Evolutionary conservation across 1,140 invertebrate species (phyloP), one percentile per base, ranked within the genome.

Genomic region (Lerema accius): DNA sequence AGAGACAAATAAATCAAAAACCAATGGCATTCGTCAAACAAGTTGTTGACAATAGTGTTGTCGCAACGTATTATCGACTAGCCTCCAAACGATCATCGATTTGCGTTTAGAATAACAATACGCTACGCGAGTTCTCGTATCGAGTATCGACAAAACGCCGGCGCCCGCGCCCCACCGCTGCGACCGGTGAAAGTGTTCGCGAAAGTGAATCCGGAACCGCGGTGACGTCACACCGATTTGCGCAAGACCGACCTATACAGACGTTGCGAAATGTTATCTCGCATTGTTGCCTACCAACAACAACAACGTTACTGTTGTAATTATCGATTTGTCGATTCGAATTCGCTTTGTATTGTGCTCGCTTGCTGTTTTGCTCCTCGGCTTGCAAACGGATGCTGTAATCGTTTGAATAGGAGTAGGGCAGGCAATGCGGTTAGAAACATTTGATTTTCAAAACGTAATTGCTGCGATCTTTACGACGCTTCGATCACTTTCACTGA

Each of bases 141-240:
- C 60, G 40, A 63, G 40, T 55, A 37, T 63, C 60, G 49, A 63
- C 40, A 45, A 43, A 56, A 49, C 50, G 65, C 42, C 59, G 56
- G 64, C 65, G 70, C 68, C 67, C 68, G 70, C 73, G 63, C 42
- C 32, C 65, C 69, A 66, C 63, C 62, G 69, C 73, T 60, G 65
- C 65, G 61, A 48, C 67, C 67, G 78, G 86, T 86, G 86, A 89
- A 88, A 89, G 85, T 88, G 82, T 83, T 78, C 78, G 86, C 84
- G 86, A 89, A 89, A 89, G 86, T 81, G 84, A 88, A 86, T 81
- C 82, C 86, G 86, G 86, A 86, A 89, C 78, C 71, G 63, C 67
- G 71, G 69, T 88, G 85, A 88, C 85, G 86, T 86, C 84, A 89
- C 68, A 61, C 17, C 70, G 69, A 75, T 83, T 88, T 89, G 86